Conservation (phyloP, 2,888 invertebrate genomes). For the Heteromurus nitidus region DNA sequence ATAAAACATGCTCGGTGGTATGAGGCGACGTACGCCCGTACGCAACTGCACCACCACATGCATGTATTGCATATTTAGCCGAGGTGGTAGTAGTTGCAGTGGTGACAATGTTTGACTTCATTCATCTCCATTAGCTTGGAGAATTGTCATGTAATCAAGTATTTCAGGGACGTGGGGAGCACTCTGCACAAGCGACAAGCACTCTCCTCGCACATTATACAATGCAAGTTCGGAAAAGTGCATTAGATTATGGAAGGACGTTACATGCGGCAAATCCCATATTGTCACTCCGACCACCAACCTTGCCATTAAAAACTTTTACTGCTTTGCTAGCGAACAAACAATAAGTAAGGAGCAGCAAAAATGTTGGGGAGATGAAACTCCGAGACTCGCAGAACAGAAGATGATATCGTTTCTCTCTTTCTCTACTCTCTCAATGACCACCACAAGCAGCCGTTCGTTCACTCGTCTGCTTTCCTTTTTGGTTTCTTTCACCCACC, state of each 20-base stretch:
- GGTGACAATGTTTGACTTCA: slow-evolving; percentile 43
- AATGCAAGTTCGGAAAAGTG: neutral
- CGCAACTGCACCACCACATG: too few relatives aligned
- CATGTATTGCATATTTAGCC: too few relatives aligned
- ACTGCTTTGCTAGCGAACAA: neutral
- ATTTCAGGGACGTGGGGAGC: slow-evolving; percentile 25
- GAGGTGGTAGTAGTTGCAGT: neutral
- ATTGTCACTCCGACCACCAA: slow-evolving; percentile 73
- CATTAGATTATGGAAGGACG: slow-evolving; percentile 6
- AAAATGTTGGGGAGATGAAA: neutral
- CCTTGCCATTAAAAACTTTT: slow-evolving; percentile 62
- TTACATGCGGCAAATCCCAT: slow-evolving; percentile 70
- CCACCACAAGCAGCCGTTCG: slow-evolving; percentile 7
- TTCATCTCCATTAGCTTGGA: slow-evolving; percentile 72
- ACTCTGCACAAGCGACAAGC: neutral
- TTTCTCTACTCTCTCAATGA: neutral
- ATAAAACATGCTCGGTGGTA: too few relatives aligned
- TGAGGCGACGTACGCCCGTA: too few relatives aligned
- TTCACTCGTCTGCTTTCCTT: neutral
- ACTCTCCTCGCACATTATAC: too few relatives aligned
- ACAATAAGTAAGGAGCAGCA: neutral
- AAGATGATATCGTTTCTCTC: neutral
- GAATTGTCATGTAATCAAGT: slow-evolving; percentile 72
- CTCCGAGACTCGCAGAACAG: neutral
- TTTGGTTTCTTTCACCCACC: slow-evolving; percentile 17